Evolutionary conservation across 2,888 invertebrate genomes (phyloP), one percentile per base, ranked within the genome.

Genomic region (Silvanus unidentatus): DNA sequence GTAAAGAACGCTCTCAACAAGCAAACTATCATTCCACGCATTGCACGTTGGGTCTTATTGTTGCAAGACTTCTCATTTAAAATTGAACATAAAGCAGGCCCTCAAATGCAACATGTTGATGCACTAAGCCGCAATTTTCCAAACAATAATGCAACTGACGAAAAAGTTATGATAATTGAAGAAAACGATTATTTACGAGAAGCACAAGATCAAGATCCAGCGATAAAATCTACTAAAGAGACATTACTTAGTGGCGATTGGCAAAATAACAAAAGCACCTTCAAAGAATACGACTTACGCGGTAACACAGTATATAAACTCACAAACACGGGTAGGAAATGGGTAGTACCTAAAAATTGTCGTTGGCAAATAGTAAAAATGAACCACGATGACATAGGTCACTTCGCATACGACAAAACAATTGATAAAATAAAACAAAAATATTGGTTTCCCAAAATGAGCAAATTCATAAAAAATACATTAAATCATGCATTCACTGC

Each of bases 91-190:
- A 47, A 39, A 34, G 32, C 50, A 8, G 52, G 52, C 9, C 13
- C 28, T 3, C 51, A 50, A 42, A 65, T 69, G 62, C 12, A 43
- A 38, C 66, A 67, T 44, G 64, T 65, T 0, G 66, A 68, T 27
- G 50, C 64, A 29, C 13, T 64, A 47, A 47, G 43, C 22, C 56
- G 36, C 16, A 5, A 11, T 16, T 29, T n/a, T 14, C 0, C n/a
- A 16, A 12, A 40, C 15, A 15, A 30, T 9, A 15, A 13, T 10
- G n/a, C n/a, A n/a, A n/a, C n/a, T n/a, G 9, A 14, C n/a, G 12
- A 45, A 34, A 8, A 37, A 27, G 22, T 51, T 8, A 32, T 39
- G 5, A 5, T 42, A 36, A 47, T 49, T 28, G n/a, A 10, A 9
- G 48, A 50, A 37, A 29, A 44, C 38, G 51, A 57, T 34, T 55